Evolutionary conservation across 1,140 invertebrate species (phyloP), one percentile per base, ranked within the genome.

Genomic region (Anadara kagoshimensis): DNA sequence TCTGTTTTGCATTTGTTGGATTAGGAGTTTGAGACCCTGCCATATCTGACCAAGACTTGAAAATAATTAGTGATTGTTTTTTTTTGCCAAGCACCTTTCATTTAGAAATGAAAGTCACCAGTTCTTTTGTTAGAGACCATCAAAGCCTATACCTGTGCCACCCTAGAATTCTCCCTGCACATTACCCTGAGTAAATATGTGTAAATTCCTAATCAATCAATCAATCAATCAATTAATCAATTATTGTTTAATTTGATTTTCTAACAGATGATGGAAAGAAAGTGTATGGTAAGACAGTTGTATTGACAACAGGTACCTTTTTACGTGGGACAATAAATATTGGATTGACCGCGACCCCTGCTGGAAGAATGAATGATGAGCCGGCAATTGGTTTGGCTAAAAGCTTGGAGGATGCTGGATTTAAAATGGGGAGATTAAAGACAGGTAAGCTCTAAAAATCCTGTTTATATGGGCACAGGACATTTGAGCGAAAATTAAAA

Each of bases 261-360:
- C 4, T 43, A 57, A 16, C 68, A 88, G 87, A 70, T 26, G 80
- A 85, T 80, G 85, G 88, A 18, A 75, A 84, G 24, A 86, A 90
- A 81, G 90, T 97, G 59, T 84, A 87, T 36, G 91, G 92, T 36
- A 90, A 93, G 69, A 90, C 93, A 56, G 95, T 97, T 29, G 92
- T 98, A 4, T 92, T 98, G 76, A 97, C 97, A 41, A 97, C 96
- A 0, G 97, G 97, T 18, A 98, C 97, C n/a, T 98, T 98, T 90
- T 90, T 98, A 24, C 92, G 95, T 71, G 97, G 94, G 1, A 92
- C 94, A 84, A 97, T 98, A 56, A 96, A 96, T 87, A 94, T 96
- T 76, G 97, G 97, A 16, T 87, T 95, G 63, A 92, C 95, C 69
- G 90, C 91, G 20, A 91, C 89, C 71, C 94, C 95, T n/a, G 96